A percentile compares a stretch with the other conserved stretches of the same genome.
Conservation (phyloP, 2,113 vertebrate genomes). For the Phalacrocorax carbo region DNA sequence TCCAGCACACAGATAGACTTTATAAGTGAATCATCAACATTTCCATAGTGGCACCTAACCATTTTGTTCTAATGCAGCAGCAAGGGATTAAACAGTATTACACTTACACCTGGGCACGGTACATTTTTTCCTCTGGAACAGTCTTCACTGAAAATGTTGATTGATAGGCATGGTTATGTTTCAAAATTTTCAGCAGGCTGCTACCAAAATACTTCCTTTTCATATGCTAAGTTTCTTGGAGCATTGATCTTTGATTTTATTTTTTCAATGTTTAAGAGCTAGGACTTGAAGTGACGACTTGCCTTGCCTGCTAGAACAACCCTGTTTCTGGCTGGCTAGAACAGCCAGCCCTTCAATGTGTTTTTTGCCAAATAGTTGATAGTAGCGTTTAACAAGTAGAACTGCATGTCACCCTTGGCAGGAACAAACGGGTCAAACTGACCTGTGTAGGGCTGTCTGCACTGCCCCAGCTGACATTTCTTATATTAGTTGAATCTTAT, state of each 20-base stretch:
- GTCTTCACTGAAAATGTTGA: not conserved
- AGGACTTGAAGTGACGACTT: not conserved
- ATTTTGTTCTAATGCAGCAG: not conserved
- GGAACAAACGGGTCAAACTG: not conserved
- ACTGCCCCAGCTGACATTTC: not conserved
- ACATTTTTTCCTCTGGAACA: not conserved
- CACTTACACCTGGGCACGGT: not conserved
- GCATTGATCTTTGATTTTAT: not conserved
- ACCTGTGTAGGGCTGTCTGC: not conserved
- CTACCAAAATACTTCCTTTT: not conserved
- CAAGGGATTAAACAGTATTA: not conserved
- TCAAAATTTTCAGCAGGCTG: not conserved
- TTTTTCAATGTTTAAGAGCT: not conserved
- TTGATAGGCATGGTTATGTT: not conserved
- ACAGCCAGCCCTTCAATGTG: not conserved
- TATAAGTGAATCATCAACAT: not conserved
- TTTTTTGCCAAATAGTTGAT: not conserved
- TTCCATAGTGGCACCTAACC: not conserved
- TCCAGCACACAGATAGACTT: not conserved
- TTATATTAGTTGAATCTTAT: not conserved
- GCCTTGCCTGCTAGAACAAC: not conserved
- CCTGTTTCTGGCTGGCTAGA: not conserved
- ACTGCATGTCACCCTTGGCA: fast-evolving
- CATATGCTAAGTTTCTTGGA: not conserved
- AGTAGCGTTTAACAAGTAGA: not conserved